A percentile compares a stretch with the other conserved stretches of the same genome.
phyloP scores from a whole-genome alignment of 1,140 invertebrate genomes.

The Listronotus oregonensis region DNA sequence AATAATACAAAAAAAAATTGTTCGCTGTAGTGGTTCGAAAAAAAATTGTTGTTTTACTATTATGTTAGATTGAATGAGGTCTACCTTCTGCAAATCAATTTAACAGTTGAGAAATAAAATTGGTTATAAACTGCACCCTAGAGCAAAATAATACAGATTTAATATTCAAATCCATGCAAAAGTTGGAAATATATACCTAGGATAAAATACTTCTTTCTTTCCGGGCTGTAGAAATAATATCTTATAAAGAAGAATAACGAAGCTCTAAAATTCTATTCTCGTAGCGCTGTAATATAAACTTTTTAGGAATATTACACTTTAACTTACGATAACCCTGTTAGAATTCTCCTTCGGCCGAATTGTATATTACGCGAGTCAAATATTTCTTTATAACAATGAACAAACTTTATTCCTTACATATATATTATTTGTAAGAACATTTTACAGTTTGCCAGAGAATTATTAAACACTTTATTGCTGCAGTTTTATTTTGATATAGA shows the following conservation, averaged over 20 bases:
- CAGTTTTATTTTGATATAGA: too few relatives aligned
- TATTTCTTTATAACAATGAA: constrained; percentile 25
- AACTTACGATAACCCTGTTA: constrained; percentile 33
- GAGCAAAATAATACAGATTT: constrained; percentile 7
- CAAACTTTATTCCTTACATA: constrained; percentile 24
- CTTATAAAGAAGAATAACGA: constrained; percentile 22
- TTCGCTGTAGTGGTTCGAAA: too few relatives aligned
- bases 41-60: too few relatives aligned
- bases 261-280: constrained; percentile 28
- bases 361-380: constrained; percentile 29
- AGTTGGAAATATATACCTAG: constrained; percentile 18
- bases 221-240: constrained; percentile 18
- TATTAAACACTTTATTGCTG: too few relatives aligned
- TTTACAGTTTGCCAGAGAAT: too few relatives aligned
- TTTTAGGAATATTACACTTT: constrained; percentile 33
- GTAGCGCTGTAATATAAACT: constrained; percentile 33
- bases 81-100: too few relatives aligned
- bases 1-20: too few relatives aligned
- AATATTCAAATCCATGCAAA: constrained; percentile 25
- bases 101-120: too few relatives aligned
- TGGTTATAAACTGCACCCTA: constrained; percentile 8
- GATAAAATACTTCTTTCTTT: constrained; percentile 28
- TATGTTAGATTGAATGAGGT: too few relatives aligned
- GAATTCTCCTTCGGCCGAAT: constrained; percentile 25
- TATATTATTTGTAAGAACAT: too few relatives aligned